These are phyloP conservation scores for Oedothorax gibbosus DNA, from an alignment of 1,140 invertebrate genomes.

Conservation along the genomic window DNA sequence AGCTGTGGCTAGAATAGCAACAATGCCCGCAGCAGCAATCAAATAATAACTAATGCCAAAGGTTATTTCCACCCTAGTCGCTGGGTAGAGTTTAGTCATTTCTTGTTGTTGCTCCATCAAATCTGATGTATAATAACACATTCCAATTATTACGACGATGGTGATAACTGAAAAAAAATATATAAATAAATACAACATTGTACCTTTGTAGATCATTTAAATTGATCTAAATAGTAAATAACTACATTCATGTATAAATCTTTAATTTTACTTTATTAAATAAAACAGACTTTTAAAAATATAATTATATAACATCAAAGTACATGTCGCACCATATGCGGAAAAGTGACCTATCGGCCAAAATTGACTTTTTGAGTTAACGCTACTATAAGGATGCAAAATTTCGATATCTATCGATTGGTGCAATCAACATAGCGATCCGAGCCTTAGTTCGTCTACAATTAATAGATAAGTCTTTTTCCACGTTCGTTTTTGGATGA, in stretches of 20 bases:
- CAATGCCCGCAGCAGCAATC: constrained; percentile 59
- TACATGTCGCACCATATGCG: background rate
- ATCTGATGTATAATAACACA: constrained; percentile 60
- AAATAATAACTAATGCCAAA: constrained; percentile 64
- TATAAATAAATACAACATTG: background rate
- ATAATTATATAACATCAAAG: too few species aligned
- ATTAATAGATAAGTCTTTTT: too few species aligned
- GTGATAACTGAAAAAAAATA: constrained; percentile 56
- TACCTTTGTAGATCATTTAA: background rate
- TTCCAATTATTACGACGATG: constrained; percentile 61
- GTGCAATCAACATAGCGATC: too few species aligned
- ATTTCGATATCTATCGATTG: too few species aligned
- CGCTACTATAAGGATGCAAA: too few species aligned
- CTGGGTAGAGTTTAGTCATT: constrained; percentile 39
- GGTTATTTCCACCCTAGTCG: constrained; percentile 59
- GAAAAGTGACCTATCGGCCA: too few species aligned
- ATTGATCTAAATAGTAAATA: background rate
- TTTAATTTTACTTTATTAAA: too few species aligned
- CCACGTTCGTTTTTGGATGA: too few species aligned
- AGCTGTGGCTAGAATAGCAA: constrained; percentile 61
- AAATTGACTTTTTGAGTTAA: too few species aligned
- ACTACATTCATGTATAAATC: too few species aligned
- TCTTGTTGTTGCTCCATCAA: constrained; percentile 61
- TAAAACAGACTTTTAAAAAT: too few species aligned
- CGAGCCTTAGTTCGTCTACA: too few species aligned